phyloP scores from a whole-genome alignment of 2,797 vertebrate species.

The Sebastes wilsoni region DNA sequence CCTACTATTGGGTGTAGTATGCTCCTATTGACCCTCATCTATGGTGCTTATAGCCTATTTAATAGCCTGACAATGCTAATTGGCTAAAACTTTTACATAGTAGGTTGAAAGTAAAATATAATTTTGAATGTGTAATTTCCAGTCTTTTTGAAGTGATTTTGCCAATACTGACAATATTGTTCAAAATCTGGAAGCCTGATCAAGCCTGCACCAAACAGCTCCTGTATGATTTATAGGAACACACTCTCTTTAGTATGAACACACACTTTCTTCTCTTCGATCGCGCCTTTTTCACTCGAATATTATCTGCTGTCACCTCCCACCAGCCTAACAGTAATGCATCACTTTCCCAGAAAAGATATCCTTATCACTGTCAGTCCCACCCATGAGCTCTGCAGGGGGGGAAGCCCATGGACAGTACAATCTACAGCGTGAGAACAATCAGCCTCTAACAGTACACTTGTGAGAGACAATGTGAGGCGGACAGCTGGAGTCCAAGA shows the following conservation, averaged over 20 bases:
- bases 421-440: background rate
- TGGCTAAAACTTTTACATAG: too few relatives aligned
- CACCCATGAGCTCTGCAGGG: constrained; percentile 50
- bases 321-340: constrained; percentile 31
- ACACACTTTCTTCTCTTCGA: background rate
- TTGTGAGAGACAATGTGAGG: background rate
- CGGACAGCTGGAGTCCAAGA: background rate
- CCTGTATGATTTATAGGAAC: background rate
- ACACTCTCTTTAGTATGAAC: background rate
- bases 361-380: constrained; percentile 61
- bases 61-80: too few relatives aligned
- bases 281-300: constrained; percentile 48
- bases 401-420: background rate
- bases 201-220: background rate
- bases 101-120: too few relatives aligned
- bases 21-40: too few relatives aligned
- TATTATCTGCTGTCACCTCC: constrained; percentile 48
- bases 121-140: background rate
- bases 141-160: background rate
- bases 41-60: too few relatives aligned
- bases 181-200: background rate
- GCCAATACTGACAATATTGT: background rate
- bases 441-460: background rate
- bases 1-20: too few relatives aligned
- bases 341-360: constrained; percentile 54